A percentile compares a stretch with the other conserved stretches of the same genome.
phyloP scores from a whole-genome alignment of 2,113 vertebrate genomes.

The Nothobranchius kuhntae region DNA sequence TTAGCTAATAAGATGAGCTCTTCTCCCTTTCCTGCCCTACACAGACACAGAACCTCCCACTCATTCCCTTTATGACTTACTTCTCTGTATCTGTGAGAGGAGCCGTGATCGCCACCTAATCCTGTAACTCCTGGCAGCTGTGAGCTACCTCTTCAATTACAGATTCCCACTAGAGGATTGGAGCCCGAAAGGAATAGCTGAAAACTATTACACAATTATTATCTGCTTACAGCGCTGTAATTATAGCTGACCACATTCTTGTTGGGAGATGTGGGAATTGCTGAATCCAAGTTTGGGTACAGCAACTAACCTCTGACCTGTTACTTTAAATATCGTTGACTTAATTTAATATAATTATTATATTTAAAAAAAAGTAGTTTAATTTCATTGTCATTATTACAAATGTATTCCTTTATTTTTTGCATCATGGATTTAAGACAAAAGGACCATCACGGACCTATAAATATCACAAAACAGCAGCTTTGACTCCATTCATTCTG shows the following conservation, averaged over 20 bases:
- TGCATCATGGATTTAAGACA: too few relatives aligned
- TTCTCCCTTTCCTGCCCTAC: constrained; percentile 51
- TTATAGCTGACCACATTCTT: constrained; percentile 69
- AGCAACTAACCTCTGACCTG: constrained; percentile 22
- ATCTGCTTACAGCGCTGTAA: constrained; percentile 70
- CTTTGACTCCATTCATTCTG: too few relatives aligned
- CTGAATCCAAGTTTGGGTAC: not conserved
- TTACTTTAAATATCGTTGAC: not conserved
- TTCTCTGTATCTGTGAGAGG: constrained; percentile 48
- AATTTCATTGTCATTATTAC: too few relatives aligned
- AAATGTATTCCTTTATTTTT: too few relatives aligned
- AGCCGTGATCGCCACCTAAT: constrained; percentile 62
- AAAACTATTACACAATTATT: constrained; percentile 67
- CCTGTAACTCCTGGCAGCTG: constrained; percentile 64
- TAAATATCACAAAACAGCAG: too few relatives aligned
- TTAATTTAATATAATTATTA: not conserved
- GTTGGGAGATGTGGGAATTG: constrained; percentile 37
- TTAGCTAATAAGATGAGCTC: constrained; percentile 66
- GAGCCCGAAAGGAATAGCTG: constrained; percentile 62
- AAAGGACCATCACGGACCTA: too few relatives aligned
- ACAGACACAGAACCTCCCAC: constrained; percentile 59
- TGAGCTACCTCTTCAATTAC: constrained; percentile 70
- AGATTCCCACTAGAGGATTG: constrained; percentile 57
- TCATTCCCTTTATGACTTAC: constrained; percentile 65
- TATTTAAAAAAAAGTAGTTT: too few relatives aligned